A percentile compares a stretch with the other conserved stretches of the same genome.
phyloP scores from a whole-genome alignment of 1,140 invertebrate species.

The Philotrypesis tridentata region DNA sequence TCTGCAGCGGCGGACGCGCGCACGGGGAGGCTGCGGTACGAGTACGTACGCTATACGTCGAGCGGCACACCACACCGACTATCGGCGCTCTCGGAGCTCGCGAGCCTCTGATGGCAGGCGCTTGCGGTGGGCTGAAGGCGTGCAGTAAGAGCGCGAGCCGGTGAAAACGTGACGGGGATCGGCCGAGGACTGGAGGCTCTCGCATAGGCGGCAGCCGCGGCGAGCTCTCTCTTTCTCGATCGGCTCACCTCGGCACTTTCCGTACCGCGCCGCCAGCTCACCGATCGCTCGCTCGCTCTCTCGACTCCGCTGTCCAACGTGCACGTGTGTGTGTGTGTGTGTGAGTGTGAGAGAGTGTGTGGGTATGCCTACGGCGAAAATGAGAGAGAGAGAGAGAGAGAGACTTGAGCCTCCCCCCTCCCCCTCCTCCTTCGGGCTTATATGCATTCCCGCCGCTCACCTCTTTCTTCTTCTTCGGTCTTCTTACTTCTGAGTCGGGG shows the following conservation, averaged over 20 bases:
- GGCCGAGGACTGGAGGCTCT: conserved; percentile 40
- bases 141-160: conserved; percentile 55
- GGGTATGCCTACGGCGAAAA: background rate
- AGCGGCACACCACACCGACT: background rate
- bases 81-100: conserved; percentile 48
- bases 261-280: background rate
- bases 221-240: conserved; percentile 2
- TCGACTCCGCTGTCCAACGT: background rate
- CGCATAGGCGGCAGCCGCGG: conserved; percentile 47
- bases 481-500: too few relatives aligned
- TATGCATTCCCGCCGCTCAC: background rate
- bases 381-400: too few relatives aligned
- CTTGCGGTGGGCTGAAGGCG: background rate
- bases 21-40: conserved; percentile 30
- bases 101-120: too few relatives aligned
- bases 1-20: background rate
- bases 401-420: too few relatives aligned
- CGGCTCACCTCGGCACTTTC: conserved; percentile 2
- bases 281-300: background rate
- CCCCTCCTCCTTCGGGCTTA: background rate
- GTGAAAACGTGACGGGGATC: conserved; percentile 36
- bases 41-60: background rate
- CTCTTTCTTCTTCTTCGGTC: background rate
- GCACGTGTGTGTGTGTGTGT: background rate
- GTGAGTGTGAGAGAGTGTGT: background rate